phyloP scores from a whole-genome alignment of 2,113 vertebrate species.

The Chrysochloris asiatica region DNA sequence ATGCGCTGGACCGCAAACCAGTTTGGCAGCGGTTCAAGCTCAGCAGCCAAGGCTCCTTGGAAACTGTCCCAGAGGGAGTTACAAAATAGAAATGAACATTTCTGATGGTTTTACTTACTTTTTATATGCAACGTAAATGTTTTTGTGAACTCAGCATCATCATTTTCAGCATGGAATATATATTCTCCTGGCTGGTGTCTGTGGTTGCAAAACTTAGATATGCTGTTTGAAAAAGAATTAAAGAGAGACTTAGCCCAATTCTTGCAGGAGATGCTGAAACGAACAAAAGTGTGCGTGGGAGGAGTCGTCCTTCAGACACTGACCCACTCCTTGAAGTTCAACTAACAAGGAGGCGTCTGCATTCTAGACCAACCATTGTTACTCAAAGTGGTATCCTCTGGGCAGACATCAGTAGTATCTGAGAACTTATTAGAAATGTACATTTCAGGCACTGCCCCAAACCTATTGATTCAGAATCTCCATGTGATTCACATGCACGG shows the following conservation, averaged over 20 bases:
- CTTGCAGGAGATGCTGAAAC: background rate
- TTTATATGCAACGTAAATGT: slow-evolving; percentile 88
- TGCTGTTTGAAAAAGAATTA: slow-evolving; percentile 83
- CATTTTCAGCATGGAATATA: slow-evolving; percentile 89
- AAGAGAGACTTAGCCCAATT: slow-evolving; percentile 43
- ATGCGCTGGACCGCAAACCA: too few species aligned
- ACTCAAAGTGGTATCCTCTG: background rate
- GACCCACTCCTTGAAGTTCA: background rate
- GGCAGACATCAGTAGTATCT: background rate
- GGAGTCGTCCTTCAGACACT: background rate
- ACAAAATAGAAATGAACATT: background rate
- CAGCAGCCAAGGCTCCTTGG: background rate
- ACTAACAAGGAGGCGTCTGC: background rate
- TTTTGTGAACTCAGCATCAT: slow-evolving; percentile 81
- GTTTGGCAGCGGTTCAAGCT: too few species aligned
- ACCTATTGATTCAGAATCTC: background rate
- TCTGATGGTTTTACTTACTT: slow-evolving; percentile 86
- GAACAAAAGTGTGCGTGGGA: background rate
- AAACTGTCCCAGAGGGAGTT: background rate
- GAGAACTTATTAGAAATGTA: slow-evolving; percentile 4
- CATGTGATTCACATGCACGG: background rate
- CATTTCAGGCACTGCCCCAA: background rate
- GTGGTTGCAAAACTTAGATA: slow-evolving; percentile 85
- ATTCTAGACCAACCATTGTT: background rate
- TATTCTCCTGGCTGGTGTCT: slow-evolving; percentile 89